Evolutionary conservation across 2,888 invertebrate genomes (phyloP), one percentile per base, ranked within the genome.

Genomic region (Napeogenes inachia): DNA sequence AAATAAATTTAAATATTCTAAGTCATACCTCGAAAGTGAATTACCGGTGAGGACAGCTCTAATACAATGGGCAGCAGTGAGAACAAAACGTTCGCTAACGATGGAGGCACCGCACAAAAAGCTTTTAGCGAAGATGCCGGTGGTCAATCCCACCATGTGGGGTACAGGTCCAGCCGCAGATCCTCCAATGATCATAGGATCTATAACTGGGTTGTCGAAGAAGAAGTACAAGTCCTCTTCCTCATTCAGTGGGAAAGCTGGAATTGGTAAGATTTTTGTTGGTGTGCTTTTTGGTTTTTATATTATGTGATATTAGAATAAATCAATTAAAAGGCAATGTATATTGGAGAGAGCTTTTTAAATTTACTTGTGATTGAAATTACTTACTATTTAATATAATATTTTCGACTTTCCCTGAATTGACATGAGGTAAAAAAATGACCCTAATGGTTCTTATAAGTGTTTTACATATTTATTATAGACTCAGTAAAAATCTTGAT

Each of bases 111-210:
- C 65, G 30, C 65, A 65, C 13, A 58, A 8, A 6, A 65, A n/a
- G 47, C 13, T 13, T 13, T 21, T 56, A 12, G 53, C 6, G 0
- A 21, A 12, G 10, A 45, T 10, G 30, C 62, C 64, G 0, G 2
- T 30, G 10, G 42, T 38, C 5, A 65, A 53, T 4, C 60, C 62
- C 32, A 62, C 59, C 64, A 62, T 64, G 38, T 63, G 78, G 0
- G 82, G 81, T 42, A 78, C 81, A 63, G 71, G 70, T 60, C 82
- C 84, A 0, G 86, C 86, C 2, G 59, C 8, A 0, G 64, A 56
- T 0, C 87, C 87, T 0, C 87, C 86, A 0, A 87, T 82, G 67
- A 87, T 82, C 42, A 85, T 81, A 0, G 75, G 69, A 0, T 54
- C 54, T 66, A 79, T n/a, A n/a, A n/a, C 74, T 3, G 70, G 72